A percentile compares a stretch with the other conserved stretches of the same genome.
These are phyloP conservation scores for Remorina albescens DNA, from an alignment of 2,797 vertebrate species.

Conservation along the genomic window DNA sequence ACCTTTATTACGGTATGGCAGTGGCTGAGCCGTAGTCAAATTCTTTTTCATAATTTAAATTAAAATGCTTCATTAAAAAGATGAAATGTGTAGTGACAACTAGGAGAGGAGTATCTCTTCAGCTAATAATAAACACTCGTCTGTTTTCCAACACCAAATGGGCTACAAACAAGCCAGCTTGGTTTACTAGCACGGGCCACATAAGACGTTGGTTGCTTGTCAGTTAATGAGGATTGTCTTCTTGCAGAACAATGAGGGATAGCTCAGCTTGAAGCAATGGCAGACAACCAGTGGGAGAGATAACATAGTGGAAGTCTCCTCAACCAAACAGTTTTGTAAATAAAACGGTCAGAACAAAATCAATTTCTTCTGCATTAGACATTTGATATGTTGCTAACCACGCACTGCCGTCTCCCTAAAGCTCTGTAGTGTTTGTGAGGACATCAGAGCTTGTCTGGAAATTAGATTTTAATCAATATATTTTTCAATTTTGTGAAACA, in stretches of 20 bases:
- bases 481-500: not conserved
- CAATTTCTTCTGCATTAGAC: conserved; percentile 4
- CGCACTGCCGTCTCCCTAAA: not conserved
- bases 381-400: not conserved
- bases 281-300: not conserved
- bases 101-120: not conserved
- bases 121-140: not conserved
- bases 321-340: not conserved
- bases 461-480: too few relatives aligned
- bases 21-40: too few relatives aligned
- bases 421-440: not conserved
- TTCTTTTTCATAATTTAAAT: conserved; percentile 29
- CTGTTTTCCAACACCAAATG: not conserved
- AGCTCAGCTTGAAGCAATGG: not conserved
- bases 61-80: conserved; percentile 23
- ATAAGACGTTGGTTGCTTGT: not conserved
- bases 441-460: not conserved
- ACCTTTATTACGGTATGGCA: not conserved
- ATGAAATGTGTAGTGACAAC: conserved; percentile 14
- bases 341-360: not conserved
- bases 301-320: not conserved
- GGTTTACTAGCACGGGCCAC: not conserved
- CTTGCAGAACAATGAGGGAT: not conserved
- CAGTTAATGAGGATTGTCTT: conserved; percentile 16
- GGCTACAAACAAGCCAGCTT: not conserved